These are phyloP conservation scores for Actias luna DNA, from an alignment of 2,888 invertebrate genomes.

Conservation along the genomic window DNA sequence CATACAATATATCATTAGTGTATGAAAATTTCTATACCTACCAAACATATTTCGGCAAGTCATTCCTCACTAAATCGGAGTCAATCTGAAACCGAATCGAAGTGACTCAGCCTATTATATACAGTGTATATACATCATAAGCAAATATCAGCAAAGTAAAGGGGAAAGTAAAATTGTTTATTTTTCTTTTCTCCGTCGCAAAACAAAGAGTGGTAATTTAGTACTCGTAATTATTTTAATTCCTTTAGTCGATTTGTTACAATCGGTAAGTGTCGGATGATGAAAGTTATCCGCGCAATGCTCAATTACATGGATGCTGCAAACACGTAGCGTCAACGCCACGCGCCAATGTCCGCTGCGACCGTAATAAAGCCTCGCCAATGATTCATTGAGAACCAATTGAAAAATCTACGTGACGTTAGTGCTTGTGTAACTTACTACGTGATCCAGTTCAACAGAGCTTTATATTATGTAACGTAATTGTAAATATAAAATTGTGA, in stretches of 20 bases:
- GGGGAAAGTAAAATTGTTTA: constrained; percentile 79
- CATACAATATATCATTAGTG: constrained; percentile 11
- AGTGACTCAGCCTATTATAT: constrained; percentile 71
- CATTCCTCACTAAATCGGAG: constrained; percentile 54
- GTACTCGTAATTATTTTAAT: constrained; percentile 52
- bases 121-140: constrained; percentile 58
- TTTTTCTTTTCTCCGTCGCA: constrained; percentile 63
- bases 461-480: constrained; percentile 70
- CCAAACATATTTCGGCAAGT: constrained; percentile 45
- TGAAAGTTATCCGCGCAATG: constrained; percentile 68
- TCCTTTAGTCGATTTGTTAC: constrained; percentile 55
- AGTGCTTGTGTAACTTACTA: constrained; percentile 71
- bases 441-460: constrained; percentile 69
- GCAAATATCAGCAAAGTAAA: constrained; percentile 69
- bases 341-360: constrained; percentile 26
- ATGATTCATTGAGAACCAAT: constrained; percentile 62
- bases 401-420: constrained; percentile 64
- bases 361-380: constrained; percentile 40
- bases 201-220: constrained; percentile 51
- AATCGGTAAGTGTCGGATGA: constrained; percentile 52
- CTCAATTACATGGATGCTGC: constrained; percentile 53
- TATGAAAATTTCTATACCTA: constrained; percentile 1
- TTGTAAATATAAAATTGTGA: constrained; percentile 67
- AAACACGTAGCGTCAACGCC: constrained; percentile 41
- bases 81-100: constrained; percentile 75